phyloP scores from a whole-genome alignment of 2,797 vertebrate species.

The Poecilia gillii region DNA sequence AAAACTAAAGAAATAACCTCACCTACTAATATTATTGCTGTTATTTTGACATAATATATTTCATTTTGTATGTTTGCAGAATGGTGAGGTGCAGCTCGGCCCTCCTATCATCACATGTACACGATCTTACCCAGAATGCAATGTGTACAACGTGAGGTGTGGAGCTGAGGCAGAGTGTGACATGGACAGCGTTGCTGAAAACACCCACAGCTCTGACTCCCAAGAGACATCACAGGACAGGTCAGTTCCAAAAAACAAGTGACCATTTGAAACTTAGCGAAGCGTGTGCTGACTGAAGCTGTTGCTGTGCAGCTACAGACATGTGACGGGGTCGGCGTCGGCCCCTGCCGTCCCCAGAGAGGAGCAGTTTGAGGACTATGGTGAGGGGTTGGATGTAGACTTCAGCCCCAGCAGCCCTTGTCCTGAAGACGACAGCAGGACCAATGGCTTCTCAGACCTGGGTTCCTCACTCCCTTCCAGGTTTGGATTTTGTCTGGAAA shows the following conservation, averaged over 20 bases:
- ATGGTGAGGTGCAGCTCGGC: constrained; percentile 59
- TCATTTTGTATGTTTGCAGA: constrained; percentile 36
- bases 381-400: constrained; percentile 92
- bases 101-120: constrained; percentile 67
- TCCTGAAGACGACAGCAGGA: constrained; percentile 88
- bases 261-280: not conserved
- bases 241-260: constrained; percentile 27
- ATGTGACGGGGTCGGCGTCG: constrained; percentile 33
- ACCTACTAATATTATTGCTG: not conserved
- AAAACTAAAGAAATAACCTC: constrained; percentile 9
- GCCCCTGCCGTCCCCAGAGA: constrained; percentile 72
- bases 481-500: constrained; percentile 61
- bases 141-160: constrained; percentile 17
- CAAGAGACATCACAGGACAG: constrained; percentile 34
- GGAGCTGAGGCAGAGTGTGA: constrained; percentile 56
- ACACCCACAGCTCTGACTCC: constrained; percentile 36
- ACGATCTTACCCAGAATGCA: constrained; percentile 55
- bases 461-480: constrained; percentile 95
- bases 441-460: constrained; percentile 90
- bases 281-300: not conserved
- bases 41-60: too few species aligned
- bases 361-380: constrained; percentile 98
- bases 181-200: constrained; percentile 68
- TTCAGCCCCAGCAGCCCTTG: constrained; percentile 91
- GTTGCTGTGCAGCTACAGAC: constrained; percentile 8